Evolutionary conservation across 2,888 invertebrate species (phyloP).

Genomic region (Eubasilissa splendida): DNA sequence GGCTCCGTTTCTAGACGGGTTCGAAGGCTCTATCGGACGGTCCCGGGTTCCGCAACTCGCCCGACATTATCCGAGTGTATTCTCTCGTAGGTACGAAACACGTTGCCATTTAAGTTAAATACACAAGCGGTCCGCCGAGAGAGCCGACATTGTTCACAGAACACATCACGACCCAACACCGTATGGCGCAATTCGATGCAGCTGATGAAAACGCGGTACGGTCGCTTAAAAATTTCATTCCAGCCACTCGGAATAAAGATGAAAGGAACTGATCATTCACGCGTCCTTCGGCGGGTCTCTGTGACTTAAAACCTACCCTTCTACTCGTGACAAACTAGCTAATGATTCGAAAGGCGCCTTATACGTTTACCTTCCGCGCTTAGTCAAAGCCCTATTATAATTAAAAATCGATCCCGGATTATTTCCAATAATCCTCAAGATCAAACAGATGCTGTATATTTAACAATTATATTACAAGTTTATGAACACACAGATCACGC

Average conservation of each 20-base stretch:
- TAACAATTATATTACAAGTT: constrained; percentile 2
- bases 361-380: no score
- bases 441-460: constrained; percentile 13
- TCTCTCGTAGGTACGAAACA: constrained; percentile 39
- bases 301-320: neutral
- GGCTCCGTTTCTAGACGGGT: neutral
- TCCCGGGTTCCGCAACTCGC: constrained; percentile 40
- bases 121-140: constrained; percentile 36
- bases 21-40: constrained; percentile 22
- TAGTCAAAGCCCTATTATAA: no score
- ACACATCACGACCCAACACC: constrained; percentile 52
- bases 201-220: constrained; percentile 10
- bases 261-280: constrained; percentile 1
- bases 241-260: neutral
- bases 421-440: neutral
- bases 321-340: no score
- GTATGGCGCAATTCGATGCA: constrained; percentile 47
- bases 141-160: constrained; percentile 24
- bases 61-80: constrained; percentile 45
- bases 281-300: neutral
- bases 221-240: neutral
- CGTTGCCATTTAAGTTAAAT: constrained; percentile 52
- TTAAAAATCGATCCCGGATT: neutral
- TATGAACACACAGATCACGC: constrained; percentile 16
- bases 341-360: no score